These are phyloP conservation scores for Campoletis raptor DNA, from an alignment of 2,888 invertebrate genomes.

Conservation along the genomic window DNA sequence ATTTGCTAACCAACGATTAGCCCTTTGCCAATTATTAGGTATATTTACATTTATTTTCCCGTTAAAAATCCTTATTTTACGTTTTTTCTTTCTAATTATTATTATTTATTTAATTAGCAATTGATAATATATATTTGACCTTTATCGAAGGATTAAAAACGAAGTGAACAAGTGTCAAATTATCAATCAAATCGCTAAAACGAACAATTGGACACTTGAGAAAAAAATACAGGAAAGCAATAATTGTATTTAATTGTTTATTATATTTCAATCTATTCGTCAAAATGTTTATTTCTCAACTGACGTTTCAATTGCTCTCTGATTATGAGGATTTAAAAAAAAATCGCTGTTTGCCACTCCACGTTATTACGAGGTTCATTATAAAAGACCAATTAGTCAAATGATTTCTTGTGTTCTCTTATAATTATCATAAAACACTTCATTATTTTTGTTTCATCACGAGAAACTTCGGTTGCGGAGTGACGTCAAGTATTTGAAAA, in stretches of 20 bases:
- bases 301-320: neutral
- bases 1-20: constrained; percentile 67
- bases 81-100: neutral
- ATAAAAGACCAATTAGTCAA: neutral
- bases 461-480: no score
- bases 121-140: neutral
- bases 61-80: neutral
- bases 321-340: neutral
- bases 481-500: neutral
- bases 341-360: neutral
- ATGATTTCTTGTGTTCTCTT: neutral
- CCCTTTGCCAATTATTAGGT: constrained; percentile 74
- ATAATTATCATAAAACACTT: neutral
- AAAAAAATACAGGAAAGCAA: neutral
- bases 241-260: neutral
- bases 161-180: no score
- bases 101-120: neutral
- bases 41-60: neutral
- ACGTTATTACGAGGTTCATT: neutral
- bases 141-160: no score
- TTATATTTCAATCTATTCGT: neutral
- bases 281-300: neutral
- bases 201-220: neutral
- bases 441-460: neutral
- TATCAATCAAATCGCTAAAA: no score